These are phyloP conservation scores for Drosophila glabriapex DNA, from an alignment of 2,888 invertebrate species.

Conservation along the genomic window DNA sequence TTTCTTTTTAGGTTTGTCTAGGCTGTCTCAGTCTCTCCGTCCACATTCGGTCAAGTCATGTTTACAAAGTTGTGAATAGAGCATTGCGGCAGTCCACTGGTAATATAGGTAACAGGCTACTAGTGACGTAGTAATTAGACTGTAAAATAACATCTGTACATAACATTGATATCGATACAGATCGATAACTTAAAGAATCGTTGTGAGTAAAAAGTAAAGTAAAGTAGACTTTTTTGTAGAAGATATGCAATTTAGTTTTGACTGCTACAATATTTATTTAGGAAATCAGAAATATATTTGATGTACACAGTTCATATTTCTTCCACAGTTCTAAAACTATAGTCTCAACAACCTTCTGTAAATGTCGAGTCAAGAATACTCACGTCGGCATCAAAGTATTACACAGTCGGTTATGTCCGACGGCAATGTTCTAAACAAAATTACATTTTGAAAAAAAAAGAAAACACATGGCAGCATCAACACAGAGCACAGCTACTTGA, in stretches of 20 bases:
- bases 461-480: slow-evolving; percentile 43
- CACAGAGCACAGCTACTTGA: slow-evolving; percentile 57
- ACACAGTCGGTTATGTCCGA: slow-evolving; percentile 3
- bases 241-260: not conserved
- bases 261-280: not conserved
- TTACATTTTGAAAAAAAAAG: slow-evolving; percentile 1
- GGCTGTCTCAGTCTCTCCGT: not conserved
- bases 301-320: not conserved
- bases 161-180: not conserved
- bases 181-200: not conserved
- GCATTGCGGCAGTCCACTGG: not conserved
- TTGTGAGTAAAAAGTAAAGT: not conserved
- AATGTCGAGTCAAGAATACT: not conserved
- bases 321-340: not conserved
- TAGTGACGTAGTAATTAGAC: no score
- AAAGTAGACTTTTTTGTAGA: not conserved
- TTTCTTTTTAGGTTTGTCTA: not conserved
- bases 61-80: not conserved
- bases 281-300: not conserved
- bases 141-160: not conserved
- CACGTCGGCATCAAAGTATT: not conserved
- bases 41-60: not conserved
- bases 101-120: not conserved
- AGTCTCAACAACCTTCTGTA: not conserved
- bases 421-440: not conserved